phyloP scores from a whole-genome alignment of 30 jellyfish, hydroid and myxozoan species.

The Mastigias papua region DNA sequence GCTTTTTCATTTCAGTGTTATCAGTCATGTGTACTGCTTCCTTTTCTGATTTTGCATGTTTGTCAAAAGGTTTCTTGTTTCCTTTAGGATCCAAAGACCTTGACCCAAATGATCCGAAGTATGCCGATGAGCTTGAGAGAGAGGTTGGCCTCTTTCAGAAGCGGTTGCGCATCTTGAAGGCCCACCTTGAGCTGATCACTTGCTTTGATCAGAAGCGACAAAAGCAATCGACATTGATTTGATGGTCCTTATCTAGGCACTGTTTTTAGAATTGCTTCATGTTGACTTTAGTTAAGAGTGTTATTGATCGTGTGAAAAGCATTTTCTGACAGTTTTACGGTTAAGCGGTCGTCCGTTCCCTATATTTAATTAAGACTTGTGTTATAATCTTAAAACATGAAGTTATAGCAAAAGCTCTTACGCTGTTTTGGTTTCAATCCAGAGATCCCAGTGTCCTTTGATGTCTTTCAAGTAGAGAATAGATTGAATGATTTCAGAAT shows the following conservation, averaged over 20 bases:
- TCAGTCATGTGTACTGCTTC: not conserved
- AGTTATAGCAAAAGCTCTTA: no score
- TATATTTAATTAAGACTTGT: no score
- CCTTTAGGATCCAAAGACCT: slow-evolving; percentile 62
- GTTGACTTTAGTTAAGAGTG: not conserved
- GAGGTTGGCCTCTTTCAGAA: slow-evolving; percentile 89
- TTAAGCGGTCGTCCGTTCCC: no score
- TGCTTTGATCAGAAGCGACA: slow-evolving; percentile 75
- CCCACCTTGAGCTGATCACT: slow-evolving; percentile 76
- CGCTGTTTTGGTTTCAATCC: no score
- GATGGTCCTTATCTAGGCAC: slow-evolving; percentile 1
- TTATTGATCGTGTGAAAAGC: not conserved
- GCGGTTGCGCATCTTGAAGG: slow-evolving; percentile 87
- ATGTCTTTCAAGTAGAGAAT: no score
- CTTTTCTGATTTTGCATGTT: not conserved
- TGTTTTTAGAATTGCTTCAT: not conserved
- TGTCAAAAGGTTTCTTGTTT: not conserved
- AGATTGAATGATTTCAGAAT: no score
- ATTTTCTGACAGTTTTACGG: no score
- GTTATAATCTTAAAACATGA: no score
- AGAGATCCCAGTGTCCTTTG: no score
- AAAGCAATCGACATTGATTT: slow-evolving; percentile 63
- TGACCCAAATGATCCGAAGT: slow-evolving; percentile 84
- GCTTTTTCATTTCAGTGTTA: not conserved
- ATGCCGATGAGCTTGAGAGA: slow-evolving; percentile 94